Percentiles rank a stretch among this genome's conserved stretches.
These are phyloP conservation scores for Trogon surrucura DNA, from an alignment of 2,113 vertebrate genomes.

Conservation along the genomic window DNA sequence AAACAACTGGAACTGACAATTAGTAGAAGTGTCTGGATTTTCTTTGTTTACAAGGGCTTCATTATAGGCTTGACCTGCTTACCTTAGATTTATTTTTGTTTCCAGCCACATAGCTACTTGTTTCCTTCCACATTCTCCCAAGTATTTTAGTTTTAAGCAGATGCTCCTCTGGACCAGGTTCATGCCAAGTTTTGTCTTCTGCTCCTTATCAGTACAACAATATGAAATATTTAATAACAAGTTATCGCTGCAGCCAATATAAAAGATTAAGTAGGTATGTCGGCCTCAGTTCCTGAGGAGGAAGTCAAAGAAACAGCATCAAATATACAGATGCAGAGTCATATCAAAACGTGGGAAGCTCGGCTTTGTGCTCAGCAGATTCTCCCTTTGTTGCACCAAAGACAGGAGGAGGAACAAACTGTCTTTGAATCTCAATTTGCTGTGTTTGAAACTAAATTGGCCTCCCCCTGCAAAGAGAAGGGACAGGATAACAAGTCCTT, in stretches of 20 bases:
- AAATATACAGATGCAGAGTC: neutral
- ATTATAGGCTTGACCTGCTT: constrained; percentile 5
- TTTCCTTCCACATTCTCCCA: constrained; percentile 33
- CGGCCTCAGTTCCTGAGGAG: constrained; percentile 32
- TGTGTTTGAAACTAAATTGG: neutral
- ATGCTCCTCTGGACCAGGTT: constrained; percentile 24
- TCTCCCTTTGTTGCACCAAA: neutral
- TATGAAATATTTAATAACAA: constrained; percentile 82
- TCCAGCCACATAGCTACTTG: neutral
- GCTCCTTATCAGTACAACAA: constrained; percentile 72
- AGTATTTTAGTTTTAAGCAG: constrained; percentile 60
- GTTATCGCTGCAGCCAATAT: constrained; percentile 74
- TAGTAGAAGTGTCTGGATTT: neutral
- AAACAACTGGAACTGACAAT: neutral
- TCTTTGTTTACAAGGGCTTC: neutral
- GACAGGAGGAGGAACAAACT: neutral
- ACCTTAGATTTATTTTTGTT: constrained; percentile 18
- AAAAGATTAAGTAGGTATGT: constrained; percentile 77
- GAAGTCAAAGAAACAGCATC: constrained; percentile 25
- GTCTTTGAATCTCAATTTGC: neutral
- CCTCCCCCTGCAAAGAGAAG: neutral
- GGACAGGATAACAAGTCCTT: neutral
- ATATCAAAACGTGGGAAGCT: neutral
- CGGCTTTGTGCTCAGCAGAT: neutral
- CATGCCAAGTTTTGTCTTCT: constrained; percentile 69